A percentile compares a stretch with the other conserved stretches of the same genome.
phyloP scores from a whole-genome alignment of 2,113 vertebrate species.

The Plestiodon gilberti region DNA sequence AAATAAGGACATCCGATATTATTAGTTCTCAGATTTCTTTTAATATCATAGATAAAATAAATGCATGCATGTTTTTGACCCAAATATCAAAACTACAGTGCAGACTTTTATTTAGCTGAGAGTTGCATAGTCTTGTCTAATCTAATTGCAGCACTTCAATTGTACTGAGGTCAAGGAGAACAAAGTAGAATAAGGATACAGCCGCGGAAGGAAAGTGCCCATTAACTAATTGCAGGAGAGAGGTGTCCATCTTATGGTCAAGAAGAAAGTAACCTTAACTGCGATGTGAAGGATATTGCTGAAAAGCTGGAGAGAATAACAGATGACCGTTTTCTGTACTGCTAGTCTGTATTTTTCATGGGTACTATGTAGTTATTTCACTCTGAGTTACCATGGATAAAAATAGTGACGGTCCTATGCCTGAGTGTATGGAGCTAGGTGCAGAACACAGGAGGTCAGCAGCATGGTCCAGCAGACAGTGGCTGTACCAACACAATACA shows the following conservation, averaged over 20 bases:
- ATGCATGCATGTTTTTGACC: not conserved
- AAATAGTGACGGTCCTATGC: conserved; percentile 10
- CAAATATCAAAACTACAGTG: conserved; percentile 22
- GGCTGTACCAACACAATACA: too few species aligned
- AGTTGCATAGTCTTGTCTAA: conserved; percentile 38
- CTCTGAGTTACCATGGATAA: not conserved
- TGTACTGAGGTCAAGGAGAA: conserved; percentile 57
- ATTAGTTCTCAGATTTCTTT: not conserved
- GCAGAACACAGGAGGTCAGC: too few species aligned
- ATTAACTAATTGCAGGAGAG: conserved; percentile 67
- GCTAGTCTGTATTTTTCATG: not conserved
- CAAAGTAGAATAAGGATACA: conserved; percentile 20
- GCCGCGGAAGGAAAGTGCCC: conserved; percentile 50
- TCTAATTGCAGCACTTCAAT: conserved; percentile 58
- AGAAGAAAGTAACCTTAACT: conserved; percentile 35
- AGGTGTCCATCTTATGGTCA: conserved; percentile 37
- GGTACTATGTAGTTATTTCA: not conserved
- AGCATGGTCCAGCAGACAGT: too few species aligned
- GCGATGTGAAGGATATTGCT: conserved; percentile 45
- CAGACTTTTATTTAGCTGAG: conserved; percentile 28
- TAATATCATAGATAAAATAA: conserved; percentile 3
- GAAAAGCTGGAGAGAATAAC: conserved; percentile 27
- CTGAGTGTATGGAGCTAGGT: not conserved
- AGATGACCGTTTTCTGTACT: conserved; percentile 24
- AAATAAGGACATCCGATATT: not conserved